Percentiles rank a stretch among this genome's conserved stretches.
phyloP scores from a whole-genome alignment of 2,113 vertebrate genomes.

The Polyodon spathula region DNA sequence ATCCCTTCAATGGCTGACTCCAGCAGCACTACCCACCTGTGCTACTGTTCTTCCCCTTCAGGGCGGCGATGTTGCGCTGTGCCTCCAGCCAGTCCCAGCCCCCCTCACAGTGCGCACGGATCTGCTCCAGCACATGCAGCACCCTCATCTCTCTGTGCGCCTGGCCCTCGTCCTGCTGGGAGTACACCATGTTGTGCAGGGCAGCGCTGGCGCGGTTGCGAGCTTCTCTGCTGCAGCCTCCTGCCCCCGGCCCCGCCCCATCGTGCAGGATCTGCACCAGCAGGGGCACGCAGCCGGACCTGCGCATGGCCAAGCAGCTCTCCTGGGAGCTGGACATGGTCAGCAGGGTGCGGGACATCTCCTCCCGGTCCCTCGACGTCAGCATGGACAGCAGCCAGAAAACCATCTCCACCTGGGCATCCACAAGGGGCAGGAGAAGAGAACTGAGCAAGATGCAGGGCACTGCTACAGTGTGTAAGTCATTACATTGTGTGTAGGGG shows the following conservation, averaged over 20 bases:
- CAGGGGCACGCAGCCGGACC: slow-evolving; percentile 86
- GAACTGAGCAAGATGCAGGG: background rate
- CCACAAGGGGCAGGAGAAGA: background rate
- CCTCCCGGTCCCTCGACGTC: slow-evolving; percentile 86
- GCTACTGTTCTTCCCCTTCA: slow-evolving; percentile 35
- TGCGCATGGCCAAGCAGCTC: slow-evolving; percentile 91
- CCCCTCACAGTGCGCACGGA: slow-evolving; percentile 88
- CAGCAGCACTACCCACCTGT: slow-evolving; percentile 30
- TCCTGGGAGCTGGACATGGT: slow-evolving; percentile 96
- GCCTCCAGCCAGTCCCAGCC: slow-evolving; percentile 92
- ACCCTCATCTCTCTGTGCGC: slow-evolving; percentile 91
- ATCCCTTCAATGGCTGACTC: background rate
- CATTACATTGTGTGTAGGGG: too few relatives aligned
- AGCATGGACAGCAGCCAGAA: slow-evolving; percentile 97
- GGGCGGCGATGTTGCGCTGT: slow-evolving; percentile 41
- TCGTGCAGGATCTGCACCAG: slow-evolving; percentile 91
- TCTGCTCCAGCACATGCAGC: slow-evolving; percentile 87
- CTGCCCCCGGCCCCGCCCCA: slow-evolving; percentile 1
- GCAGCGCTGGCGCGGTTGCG: slow-evolving; percentile 83
- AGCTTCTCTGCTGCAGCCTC: slow-evolving; percentile 68
- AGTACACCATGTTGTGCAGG: slow-evolving; percentile 93
- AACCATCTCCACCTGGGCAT: slow-evolving; percentile 81
- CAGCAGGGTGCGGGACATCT: slow-evolving; percentile 86
- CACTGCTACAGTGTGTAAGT: too few relatives aligned
- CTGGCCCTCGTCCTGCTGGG: slow-evolving; percentile 90